These are phyloP conservation scores for Paratrypauchen microcephalus DNA, from an alignment of 2,797 vertebrate genomes.

Conservation along the genomic window DNA sequence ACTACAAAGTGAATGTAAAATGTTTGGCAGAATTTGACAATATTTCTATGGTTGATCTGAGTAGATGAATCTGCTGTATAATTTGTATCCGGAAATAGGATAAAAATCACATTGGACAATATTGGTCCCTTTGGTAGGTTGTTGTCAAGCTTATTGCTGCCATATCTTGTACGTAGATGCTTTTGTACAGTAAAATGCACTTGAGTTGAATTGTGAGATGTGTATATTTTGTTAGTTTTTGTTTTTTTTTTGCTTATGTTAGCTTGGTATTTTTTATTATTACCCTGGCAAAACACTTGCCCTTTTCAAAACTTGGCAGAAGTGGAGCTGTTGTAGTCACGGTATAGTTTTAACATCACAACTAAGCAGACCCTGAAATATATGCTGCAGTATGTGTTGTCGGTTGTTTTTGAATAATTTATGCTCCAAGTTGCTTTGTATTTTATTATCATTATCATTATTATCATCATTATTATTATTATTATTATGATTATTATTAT, in stretches of 20 bases:
- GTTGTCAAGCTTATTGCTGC: conserved; percentile 71
- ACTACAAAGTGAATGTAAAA: conserved; percentile 64
- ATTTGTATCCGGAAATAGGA: conserved; percentile 57
- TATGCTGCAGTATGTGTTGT: conserved; percentile 97
- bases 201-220: conserved; percentile 71
- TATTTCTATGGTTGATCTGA: conserved; percentile 61
- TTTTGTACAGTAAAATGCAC: conserved; percentile 73
- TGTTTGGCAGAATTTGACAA: conserved; percentile 62
- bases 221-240: conserved; percentile 74
- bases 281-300: conserved; percentile 58
- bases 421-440: conserved; percentile 92
- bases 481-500: conserved; percentile 86
- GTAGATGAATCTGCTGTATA: conserved; percentile 67
- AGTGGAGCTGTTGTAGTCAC: conserved; percentile 81
- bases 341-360: conserved; percentile 82
- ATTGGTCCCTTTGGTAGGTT: conserved; percentile 45
- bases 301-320: conserved; percentile 72
- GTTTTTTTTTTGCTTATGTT: conserved; percentile 51
- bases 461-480: conserved; percentile 82
- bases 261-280: conserved; percentile 61
- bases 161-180: conserved; percentile 76
- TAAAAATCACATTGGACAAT: conserved; percentile 46
- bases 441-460: conserved; percentile 78
- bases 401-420: conserved; percentile 84
- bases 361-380: conserved; percentile 91